Evolutionary conservation across 2,797 vertebrate species (phyloP), one percentile per base, ranked within the genome.

Genomic region (Tangara arthus): DNA sequence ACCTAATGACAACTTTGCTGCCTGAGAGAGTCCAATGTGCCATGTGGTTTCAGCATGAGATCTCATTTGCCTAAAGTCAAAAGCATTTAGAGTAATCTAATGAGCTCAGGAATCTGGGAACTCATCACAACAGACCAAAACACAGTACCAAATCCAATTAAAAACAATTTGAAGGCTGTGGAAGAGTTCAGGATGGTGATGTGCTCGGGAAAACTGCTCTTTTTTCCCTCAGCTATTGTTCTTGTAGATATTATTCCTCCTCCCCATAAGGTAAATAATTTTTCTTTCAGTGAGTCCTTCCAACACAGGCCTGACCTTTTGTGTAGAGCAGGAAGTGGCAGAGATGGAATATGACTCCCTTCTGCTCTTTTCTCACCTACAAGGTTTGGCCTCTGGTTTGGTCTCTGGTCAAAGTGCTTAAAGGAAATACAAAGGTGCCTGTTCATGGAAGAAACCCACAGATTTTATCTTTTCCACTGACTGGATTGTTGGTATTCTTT

Each of bases 21-120:
- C 24, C 81, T 64, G 26, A 82, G 10, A 89, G 32, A 72, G 28
- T 79, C 55, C 87, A 84, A 76, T 28, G 64, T 34, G 66, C 59
- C 3, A 0, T 84, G 66, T 72, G 49, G 44, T 85, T 82, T 92
- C 75, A 93, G 83, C 53, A 55, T 70, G 77, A 84, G 68, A 66
- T 53, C 75, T 87, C 37, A 90, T 87, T 85, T 89, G 59, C 41
- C 73, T 82, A 8, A 82, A 92, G 49, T 73, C 46, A 87, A 34
- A 92, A 90, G 37, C 79, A 79, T 70, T 91, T 82, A 90, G 37
- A 89, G 70, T 64, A 82, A 87, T 61, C 42, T 92, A 89, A 92
- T 64, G 46, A 93, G 49, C 37, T 85, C 39, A 92, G 42, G 83
- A 89, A 73, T 73, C 46, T 92, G 53, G 75, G 71, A 84, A 71